These are phyloP conservation scores for Epiblema foenella DNA, from an alignment of 2,888 invertebrate genomes.

Conservation along the genomic window DNA sequence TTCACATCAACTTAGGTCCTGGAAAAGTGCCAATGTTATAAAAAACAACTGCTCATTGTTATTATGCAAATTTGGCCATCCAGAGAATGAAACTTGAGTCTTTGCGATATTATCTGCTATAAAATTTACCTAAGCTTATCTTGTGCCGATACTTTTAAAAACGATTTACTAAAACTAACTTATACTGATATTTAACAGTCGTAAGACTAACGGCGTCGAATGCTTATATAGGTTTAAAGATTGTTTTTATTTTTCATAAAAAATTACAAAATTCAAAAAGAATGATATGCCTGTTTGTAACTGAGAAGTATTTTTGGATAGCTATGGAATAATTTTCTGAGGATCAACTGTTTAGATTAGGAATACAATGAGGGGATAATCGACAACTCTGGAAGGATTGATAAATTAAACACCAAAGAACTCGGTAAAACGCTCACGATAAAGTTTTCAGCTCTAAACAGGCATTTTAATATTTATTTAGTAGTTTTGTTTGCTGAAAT, in stretches of 20 bases:
- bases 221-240: neutral
- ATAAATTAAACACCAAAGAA: slow-evolving; percentile 7
- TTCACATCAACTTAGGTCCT: slow-evolving; percentile 33
- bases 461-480: neutral
- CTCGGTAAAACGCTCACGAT: neutral
- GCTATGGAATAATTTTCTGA: slow-evolving; percentile 14
- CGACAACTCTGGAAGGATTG: neutral
- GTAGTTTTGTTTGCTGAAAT: no score
- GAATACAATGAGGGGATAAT: slow-evolving; percentile 18
- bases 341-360: slow-evolving; percentile 8
- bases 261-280: no score
- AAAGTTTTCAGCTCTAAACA: neutral
- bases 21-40: slow-evolving; percentile 40
- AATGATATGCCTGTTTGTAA: neutral
- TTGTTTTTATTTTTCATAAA: no score
- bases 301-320: neutral
- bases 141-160: slow-evolving; percentile 2
- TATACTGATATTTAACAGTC: neutral
- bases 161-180: no score
- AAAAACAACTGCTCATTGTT: slow-evolving; percentile 41
- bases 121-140: slow-evolving; percentile 37
- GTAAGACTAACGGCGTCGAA: neutral
- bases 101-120: slow-evolving; percentile 40
- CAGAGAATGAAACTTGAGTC: slow-evolving; percentile 33
- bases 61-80: slow-evolving; percentile 45